Evolutionary conservation across 2,797 vertebrate species (phyloP).

Genomic region (Coregonus sp.): DNA sequence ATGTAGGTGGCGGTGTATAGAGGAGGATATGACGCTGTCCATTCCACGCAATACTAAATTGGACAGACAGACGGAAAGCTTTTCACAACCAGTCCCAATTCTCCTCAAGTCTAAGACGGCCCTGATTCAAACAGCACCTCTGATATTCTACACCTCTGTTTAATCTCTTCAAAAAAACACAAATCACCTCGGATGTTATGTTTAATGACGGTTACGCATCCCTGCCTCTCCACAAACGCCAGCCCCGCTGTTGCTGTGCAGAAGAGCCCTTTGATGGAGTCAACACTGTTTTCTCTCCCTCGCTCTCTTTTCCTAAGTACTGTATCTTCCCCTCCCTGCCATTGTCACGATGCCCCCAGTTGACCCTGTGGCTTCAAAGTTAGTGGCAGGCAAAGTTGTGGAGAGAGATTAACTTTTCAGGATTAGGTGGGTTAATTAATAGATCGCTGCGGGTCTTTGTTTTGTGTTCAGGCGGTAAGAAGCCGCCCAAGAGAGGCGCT

Average conservation of each 20-base stretch:
- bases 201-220: slow-evolving; percentile 63
- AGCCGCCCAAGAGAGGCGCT: slow-evolving; percentile 80
- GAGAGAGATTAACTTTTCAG: slow-evolving; percentile 81
- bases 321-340: slow-evolving; percentile 66
- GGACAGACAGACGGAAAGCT: slow-evolving; percentile 27
- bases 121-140: slow-evolving; percentile 49
- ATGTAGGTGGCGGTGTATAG: neutral
- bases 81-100: slow-evolving; percentile 56
- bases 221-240: slow-evolving; percentile 52
- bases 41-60: neutral
- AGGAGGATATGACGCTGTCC: no score
- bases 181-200: slow-evolving; percentile 64
- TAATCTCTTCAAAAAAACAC: slow-evolving; percentile 64
- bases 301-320: slow-evolving; percentile 51
- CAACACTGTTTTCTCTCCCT: slow-evolving; percentile 27
- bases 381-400: slow-evolving; percentile 78
- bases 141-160: slow-evolving; percentile 49
- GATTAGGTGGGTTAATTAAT: slow-evolving; percentile 87
- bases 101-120: slow-evolving; percentile 29
- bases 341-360: slow-evolving; percentile 72
- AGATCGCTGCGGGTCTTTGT: slow-evolving; percentile 82
- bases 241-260: slow-evolving; percentile 51
- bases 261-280: slow-evolving; percentile 39
- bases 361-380: slow-evolving; percentile 76
- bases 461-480: slow-evolving; percentile 79